Conservation (phyloP, 2,113 vertebrate genomes). For the Pseudorasbora parva region DNA sequence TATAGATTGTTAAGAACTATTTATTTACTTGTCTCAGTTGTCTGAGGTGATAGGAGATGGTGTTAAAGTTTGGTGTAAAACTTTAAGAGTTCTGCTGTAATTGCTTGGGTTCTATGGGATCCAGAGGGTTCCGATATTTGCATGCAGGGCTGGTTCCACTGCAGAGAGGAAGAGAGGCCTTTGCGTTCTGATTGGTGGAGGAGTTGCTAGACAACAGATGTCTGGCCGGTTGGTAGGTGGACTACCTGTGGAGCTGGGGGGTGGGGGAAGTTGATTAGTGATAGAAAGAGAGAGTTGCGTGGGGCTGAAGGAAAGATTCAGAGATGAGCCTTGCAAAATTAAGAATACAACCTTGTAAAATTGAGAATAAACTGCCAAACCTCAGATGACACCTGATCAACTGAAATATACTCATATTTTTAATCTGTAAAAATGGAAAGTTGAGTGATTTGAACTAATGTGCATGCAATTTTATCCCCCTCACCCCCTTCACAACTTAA, state of each 20-base stretch:
- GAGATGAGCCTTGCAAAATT: background rate
- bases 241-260: slow-evolving; percentile 75
- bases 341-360: background rate
- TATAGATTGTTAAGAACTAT: background rate
- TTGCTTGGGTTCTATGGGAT: slow-evolving; percentile 4
- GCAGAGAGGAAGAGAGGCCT: slow-evolving; percentile 73
- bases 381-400: background rate
- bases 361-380: background rate
- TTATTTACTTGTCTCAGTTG: background rate
- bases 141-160: slow-evolving; percentile 80
- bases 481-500: background rate
- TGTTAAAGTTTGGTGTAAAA: background rate
- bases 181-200: slow-evolving; percentile 73
- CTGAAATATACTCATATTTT: background rate
- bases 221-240: slow-evolving; percentile 73
- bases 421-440: background rate
- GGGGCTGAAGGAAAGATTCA: background rate
- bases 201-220: slow-evolving; percentile 84
- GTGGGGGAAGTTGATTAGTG: slow-evolving; percentile 27
- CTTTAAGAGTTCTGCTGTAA: slow-evolving; percentile 6
- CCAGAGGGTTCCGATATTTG: slow-evolving; percentile 67
- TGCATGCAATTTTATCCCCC: background rate
- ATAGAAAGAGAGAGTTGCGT: background rate
- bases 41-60: background rate
- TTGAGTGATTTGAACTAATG: slow-evolving; percentile 11